Evolutionary conservation across 2,888 invertebrate species (phyloP).

Genomic region (Drosophila eohydei): DNA sequence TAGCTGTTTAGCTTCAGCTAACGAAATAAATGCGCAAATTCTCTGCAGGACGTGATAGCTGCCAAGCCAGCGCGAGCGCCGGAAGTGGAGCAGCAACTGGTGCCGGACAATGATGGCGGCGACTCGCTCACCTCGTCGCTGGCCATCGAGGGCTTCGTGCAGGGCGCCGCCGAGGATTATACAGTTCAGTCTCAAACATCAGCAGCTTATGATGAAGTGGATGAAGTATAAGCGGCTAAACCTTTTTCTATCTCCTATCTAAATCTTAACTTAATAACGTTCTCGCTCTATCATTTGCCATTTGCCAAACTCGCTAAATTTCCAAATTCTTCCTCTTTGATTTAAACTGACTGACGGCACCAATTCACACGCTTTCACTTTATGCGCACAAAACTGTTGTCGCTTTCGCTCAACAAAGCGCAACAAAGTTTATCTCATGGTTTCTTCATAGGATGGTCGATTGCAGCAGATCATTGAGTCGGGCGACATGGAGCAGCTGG

Average conservation of each 20-base stretch:
- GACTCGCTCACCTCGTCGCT: slow-evolving; percentile 83
- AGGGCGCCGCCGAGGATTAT: slow-evolving; percentile 84
- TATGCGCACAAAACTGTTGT: slow-evolving; percentile 20
- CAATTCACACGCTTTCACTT: slow-evolving; percentile 25
- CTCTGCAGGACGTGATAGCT: slow-evolving; percentile 69
- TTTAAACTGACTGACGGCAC: slow-evolving; percentile 4
- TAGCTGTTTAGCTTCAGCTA: slow-evolving; percentile 3
- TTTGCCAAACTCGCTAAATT: background rate
- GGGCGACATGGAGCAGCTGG: slow-evolving; percentile 95
- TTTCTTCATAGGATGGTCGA: slow-evolving; percentile 87
- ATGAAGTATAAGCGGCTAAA: slow-evolving; percentile 77
- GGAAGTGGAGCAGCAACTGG: slow-evolving; percentile 15
- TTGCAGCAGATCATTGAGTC: slow-evolving; percentile 88
- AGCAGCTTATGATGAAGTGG: slow-evolving; percentile 84
- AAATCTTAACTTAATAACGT: background rate
- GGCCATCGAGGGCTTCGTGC: slow-evolving; percentile 84
- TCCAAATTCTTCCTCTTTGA: background rate
- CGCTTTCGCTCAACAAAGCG: background rate
- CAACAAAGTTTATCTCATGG: slow-evolving; percentile 18
- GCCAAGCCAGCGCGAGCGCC: background rate
- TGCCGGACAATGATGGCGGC: slow-evolving; percentile 59
- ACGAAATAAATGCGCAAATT: slow-evolving; percentile 51
- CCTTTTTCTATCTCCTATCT: slow-evolving; percentile 26
- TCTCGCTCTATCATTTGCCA: slow-evolving; percentile 14
- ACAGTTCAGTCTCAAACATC: slow-evolving; percentile 85